A percentile compares a stretch with the other conserved stretches of the same genome.
These are phyloP conservation scores for Parazoanthus swiftii DNA, from an alignment of 92 coral and sea anemone species.

Conservation along the genomic window DNA sequence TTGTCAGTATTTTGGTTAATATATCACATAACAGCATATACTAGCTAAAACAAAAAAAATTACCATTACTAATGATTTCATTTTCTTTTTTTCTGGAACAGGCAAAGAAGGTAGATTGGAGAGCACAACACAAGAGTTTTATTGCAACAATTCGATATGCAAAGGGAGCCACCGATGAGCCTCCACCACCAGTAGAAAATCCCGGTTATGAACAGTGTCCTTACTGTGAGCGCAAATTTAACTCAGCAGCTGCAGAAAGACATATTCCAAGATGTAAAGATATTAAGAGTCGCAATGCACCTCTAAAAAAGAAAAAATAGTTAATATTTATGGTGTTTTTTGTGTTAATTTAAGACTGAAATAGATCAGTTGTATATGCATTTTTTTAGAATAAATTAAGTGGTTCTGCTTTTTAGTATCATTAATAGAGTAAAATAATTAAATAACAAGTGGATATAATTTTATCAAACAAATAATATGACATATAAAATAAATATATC, in stretches of 20 bases:
- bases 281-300: conserved; percentile 78
- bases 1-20: too few relatives aligned
- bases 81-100: conserved; percentile 31
- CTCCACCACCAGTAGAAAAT: conserved; percentile 82
- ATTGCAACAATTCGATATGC: conserved; percentile 96
- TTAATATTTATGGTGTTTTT: not conserved
- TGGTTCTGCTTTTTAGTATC: too few relatives aligned
- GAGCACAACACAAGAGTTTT: conserved; percentile 81
- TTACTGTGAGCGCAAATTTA: conserved; percentile 88
- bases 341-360: not conserved
- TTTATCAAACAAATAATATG: too few relatives aligned
- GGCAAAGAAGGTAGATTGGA: conserved; percentile 87
- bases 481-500: too few relatives aligned
- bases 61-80: not conserved
- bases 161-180: conserved; percentile 68
- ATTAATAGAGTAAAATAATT: too few relatives aligned
- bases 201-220: conserved; percentile 95
- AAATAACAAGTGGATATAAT: too few relatives aligned
- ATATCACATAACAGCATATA: too few relatives aligned
- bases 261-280: conserved; percentile 98
- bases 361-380: not conserved
- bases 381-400: too few relatives aligned
- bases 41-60: too few relatives aligned
- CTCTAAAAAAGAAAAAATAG: conserved; percentile 59
- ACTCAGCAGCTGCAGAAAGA: conserved; percentile 85